These are phyloP conservation scores for Fabriciana adippe DNA, from an alignment of 2,888 invertebrate species.

Conservation along the genomic window DNA sequence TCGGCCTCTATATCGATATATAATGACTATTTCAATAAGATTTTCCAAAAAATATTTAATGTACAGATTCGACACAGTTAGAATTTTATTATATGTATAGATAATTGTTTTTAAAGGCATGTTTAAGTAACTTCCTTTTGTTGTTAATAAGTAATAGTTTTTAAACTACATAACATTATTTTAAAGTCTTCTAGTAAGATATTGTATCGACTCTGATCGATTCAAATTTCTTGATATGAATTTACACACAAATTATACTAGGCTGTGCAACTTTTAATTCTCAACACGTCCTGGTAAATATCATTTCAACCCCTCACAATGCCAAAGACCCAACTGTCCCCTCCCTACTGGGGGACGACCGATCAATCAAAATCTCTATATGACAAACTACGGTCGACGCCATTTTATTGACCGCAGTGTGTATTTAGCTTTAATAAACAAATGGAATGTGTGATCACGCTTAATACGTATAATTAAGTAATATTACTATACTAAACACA, in stretches of 20 bases:
- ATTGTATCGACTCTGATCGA: too few species aligned
- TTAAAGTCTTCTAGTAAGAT: too few species aligned
- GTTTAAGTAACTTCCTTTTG: too few species aligned
- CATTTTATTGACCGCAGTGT: conserved; percentile 33
- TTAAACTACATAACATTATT: too few species aligned
- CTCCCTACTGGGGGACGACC: conserved; percentile 17
- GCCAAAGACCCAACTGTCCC: conserved; percentile 11
- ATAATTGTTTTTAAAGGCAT: too few species aligned
- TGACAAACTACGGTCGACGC: conserved; percentile 30
- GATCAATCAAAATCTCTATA: conserved; percentile 32
- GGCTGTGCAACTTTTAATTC: background rate
- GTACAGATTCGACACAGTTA: too few species aligned
- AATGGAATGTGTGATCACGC: background rate
- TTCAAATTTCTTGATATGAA: background rate
- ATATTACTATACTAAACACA: background rate
- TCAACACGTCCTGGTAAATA: background rate
- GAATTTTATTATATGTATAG: too few species aligned
- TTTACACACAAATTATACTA: conserved; percentile 2
- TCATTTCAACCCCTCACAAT: conserved; percentile 11
- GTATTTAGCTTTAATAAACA: conserved; percentile 5
- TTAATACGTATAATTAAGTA: background rate
- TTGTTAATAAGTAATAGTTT: too few species aligned
- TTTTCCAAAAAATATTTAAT: too few species aligned
- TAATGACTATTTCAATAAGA: too few species aligned
- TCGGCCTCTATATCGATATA: too few species aligned